Evolutionary conservation across 2,888 invertebrate genomes (phyloP).

Genomic region (Cryptosula pallasiana): DNA sequence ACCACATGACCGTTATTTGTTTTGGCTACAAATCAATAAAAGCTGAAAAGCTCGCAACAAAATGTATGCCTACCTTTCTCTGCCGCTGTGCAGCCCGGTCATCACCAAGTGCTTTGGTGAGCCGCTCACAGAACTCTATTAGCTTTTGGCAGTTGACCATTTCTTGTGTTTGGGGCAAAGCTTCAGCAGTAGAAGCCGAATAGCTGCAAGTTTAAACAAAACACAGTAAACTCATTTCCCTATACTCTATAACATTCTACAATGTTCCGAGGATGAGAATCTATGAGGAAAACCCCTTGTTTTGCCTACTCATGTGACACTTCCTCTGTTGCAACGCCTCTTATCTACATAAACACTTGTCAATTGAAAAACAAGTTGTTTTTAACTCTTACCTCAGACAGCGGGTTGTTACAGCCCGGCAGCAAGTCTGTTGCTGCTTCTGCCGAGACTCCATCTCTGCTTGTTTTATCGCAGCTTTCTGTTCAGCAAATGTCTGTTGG

Average conservation of each 20-base stretch:
- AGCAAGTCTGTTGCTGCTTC: background rate
- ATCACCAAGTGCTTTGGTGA: background rate
- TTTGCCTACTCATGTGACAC: no score
- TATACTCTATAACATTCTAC: background rate
- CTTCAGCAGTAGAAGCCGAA: background rate
- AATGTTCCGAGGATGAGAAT: no score
- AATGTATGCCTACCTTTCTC: constrained; percentile 10
- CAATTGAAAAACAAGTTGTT: background rate
- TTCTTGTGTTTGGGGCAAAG: background rate
- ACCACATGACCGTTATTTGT: background rate
- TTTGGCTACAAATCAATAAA: background rate
- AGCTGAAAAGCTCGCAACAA: background rate
- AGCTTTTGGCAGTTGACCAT: constrained; percentile 20
- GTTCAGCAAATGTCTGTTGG: constrained; percentile 14
- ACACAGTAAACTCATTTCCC: background rate
- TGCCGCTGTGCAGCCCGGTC: constrained; percentile 18
- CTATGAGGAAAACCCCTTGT: no score
- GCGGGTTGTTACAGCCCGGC: background rate
- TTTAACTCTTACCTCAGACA: constrained; percentile 1
- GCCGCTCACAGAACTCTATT: constrained; percentile 18
- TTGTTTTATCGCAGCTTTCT: constrained; percentile 2
- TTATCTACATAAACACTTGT: background rate
- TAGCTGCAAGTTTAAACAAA: background rate
- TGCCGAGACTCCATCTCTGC: background rate
- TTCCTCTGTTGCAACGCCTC: no score